Conservation (phyloP, 1,140 invertebrate species). For the Ceratina japonica region DNA sequence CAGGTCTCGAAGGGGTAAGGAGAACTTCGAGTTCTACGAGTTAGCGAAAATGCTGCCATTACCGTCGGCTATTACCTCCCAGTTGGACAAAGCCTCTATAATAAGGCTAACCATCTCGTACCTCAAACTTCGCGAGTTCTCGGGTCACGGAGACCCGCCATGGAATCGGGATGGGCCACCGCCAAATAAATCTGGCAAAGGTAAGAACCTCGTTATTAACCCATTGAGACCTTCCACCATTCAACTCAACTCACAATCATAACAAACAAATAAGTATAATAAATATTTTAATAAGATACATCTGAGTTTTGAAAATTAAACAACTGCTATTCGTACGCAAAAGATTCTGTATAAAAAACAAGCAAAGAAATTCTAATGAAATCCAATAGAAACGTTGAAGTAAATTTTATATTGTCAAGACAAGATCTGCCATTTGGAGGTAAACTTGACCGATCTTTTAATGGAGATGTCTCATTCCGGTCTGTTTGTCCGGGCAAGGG, state of each 20-base stretch:
- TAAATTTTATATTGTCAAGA: no score
- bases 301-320: no score
- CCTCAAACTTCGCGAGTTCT: slow-evolving; percentile 97
- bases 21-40: slow-evolving; percentile 99
- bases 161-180: slow-evolving; percentile 91
- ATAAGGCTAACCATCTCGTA: slow-evolving; percentile 98
- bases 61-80: slow-evolving; percentile 97
- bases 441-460: no score
- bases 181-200: slow-evolving; percentile 91
- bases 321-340: no score
- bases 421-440: no score
- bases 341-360: no score
- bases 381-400: no score
- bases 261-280: no score
- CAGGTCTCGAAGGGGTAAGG: slow-evolving; percentile 95
- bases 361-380: no score
- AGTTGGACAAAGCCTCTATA: slow-evolving; percentile 99
- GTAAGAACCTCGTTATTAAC: slow-evolving; percentile 79
- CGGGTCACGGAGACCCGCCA: slow-evolving; percentile 95
- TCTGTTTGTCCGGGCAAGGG: no score
- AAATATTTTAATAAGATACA: no score
- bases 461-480: no score
- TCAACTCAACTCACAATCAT: not conserved
- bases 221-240: not conserved
- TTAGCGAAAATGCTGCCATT: slow-evolving; percentile 98